Percentiles rank a stretch among this genome's conserved stretches.
These are phyloP conservation scores for Xiphophorus couchianus DNA, from an alignment of 2,113 vertebrate species.

Conservation along the genomic window DNA sequence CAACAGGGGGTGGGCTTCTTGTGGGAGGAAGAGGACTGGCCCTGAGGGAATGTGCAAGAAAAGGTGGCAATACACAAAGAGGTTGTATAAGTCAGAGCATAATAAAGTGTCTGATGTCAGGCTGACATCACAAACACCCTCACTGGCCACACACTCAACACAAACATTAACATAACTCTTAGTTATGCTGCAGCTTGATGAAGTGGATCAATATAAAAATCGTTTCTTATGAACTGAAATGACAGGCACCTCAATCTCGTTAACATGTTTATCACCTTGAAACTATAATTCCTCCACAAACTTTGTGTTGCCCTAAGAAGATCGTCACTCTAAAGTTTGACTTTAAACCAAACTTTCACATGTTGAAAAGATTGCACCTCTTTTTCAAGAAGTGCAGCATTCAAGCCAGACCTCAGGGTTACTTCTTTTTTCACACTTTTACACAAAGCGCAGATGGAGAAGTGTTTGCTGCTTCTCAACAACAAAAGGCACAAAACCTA, in stretches of 20 bases:
- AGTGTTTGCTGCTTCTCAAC: slow-evolving; percentile 42
- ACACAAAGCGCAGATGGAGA: slow-evolving; percentile 49
- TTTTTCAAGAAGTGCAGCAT: slow-evolving; percentile 27
- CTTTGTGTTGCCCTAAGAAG: neutral
- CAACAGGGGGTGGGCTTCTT: slow-evolving; percentile 21
- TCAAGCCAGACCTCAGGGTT: slow-evolving; percentile 67
- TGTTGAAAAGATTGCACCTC: slow-evolving; percentile 12
- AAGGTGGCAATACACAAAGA: slow-evolving; percentile 5
- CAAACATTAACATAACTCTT: slow-evolving; percentile 38
- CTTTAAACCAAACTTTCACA: slow-evolving; percentile 43
- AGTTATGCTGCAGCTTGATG: slow-evolving; percentile 50
- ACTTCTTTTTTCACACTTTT: slow-evolving; percentile 59
- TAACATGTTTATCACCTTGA: neutral
- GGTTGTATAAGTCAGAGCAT: slow-evolving; percentile 16
- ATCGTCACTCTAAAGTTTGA: slow-evolving; percentile 21
- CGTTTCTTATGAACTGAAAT: slow-evolving; percentile 11
- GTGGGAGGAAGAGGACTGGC: slow-evolving; percentile 30
- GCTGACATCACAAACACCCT: slow-evolving; percentile 14
- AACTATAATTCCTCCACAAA: neutral
- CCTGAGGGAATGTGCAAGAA: slow-evolving; percentile 13
- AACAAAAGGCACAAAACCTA: slow-evolving; percentile 58
- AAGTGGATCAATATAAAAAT: slow-evolving; percentile 27
- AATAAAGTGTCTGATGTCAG: slow-evolving; percentile 35
- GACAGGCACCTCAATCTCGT: neutral
- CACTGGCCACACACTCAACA: neutral